phyloP scores from a whole-genome alignment of 1,140 invertebrate species.

The Drosophila kanapiae region DNA sequence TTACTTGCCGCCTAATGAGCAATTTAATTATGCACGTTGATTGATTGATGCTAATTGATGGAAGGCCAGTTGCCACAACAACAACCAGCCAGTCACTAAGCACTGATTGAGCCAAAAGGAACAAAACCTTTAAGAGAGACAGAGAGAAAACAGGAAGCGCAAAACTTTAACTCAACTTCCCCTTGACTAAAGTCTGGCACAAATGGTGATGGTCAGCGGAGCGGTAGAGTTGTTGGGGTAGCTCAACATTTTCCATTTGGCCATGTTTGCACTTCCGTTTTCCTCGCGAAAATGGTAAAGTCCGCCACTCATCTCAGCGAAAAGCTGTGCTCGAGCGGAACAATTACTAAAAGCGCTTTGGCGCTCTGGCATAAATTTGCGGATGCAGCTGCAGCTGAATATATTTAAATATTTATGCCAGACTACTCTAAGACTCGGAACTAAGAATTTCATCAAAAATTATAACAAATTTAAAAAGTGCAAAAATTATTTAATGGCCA shows the following conservation, averaged over 20 bases:
- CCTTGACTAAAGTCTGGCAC: neutral
- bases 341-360: constrained; percentile 34
- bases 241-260: constrained; percentile 31
- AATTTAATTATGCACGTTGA: constrained; percentile 76
- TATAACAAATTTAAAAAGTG: neutral
- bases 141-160: neutral
- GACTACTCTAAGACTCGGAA: neutral
- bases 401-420: constrained; percentile 24
- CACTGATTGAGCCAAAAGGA: constrained; percentile 10
- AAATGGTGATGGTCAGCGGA: neutral
- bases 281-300: neutral
- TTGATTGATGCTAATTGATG: constrained; percentile 74
- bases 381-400: constrained; percentile 22
- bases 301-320: neutral
- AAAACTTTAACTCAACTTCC: constrained; percentile 9
- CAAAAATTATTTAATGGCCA: neutral
- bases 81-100: neutral
- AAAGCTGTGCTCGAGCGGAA: constrained; percentile 21
- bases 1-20: constrained; percentile 62
- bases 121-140: too few relatives aligned
- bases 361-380: constrained; percentile 24
- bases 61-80: constrained; percentile 8
- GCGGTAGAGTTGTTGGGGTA: neutral
- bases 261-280: constrained; percentile 36
- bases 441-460: too few relatives aligned